These are phyloP conservation scores for Tupaia tana DNA, from an alignment of 2,113 vertebrate genomes.

Conservation along the genomic window DNA sequence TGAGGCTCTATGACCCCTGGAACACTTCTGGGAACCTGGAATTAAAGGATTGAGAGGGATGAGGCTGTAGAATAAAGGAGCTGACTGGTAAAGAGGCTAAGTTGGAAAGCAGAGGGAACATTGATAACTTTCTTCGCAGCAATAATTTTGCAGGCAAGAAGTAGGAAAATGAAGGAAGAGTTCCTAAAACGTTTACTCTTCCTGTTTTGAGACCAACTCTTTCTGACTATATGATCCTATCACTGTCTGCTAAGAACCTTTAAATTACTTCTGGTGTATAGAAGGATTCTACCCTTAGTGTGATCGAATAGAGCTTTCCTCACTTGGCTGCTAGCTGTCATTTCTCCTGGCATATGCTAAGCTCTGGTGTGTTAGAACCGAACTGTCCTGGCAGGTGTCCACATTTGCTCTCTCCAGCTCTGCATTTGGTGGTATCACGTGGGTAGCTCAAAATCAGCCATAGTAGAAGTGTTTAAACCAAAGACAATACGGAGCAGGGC, in stretches of 20 bases:
- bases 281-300: not conserved
- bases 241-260: not conserved
- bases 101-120: not conserved
- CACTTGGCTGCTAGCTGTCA: not conserved
- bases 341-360: not conserved
- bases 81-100: too few relatives aligned
- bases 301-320: not conserved
- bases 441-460: not conserved
- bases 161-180: not conserved
- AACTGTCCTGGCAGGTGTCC: not conserved
- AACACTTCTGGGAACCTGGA: not conserved
- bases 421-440: not conserved
- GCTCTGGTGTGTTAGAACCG: not conserved
- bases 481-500: not conserved
- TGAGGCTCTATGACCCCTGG: not conserved
- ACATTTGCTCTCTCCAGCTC: not conserved
- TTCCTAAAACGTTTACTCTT: not conserved
- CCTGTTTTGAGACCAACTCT: not conserved
- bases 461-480: not conserved
- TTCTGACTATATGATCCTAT: rapidly evolving
- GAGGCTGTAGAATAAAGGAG: not conserved
- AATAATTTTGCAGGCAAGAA: not conserved
- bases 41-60: not conserved
- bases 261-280: not conserved
- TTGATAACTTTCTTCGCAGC: not conserved